Percentiles rank a stretch among this genome's conserved stretches.
phyloP scores from a whole-genome alignment of 2,888 invertebrate genomes.

The Phytoseiulus persimilis region DNA sequence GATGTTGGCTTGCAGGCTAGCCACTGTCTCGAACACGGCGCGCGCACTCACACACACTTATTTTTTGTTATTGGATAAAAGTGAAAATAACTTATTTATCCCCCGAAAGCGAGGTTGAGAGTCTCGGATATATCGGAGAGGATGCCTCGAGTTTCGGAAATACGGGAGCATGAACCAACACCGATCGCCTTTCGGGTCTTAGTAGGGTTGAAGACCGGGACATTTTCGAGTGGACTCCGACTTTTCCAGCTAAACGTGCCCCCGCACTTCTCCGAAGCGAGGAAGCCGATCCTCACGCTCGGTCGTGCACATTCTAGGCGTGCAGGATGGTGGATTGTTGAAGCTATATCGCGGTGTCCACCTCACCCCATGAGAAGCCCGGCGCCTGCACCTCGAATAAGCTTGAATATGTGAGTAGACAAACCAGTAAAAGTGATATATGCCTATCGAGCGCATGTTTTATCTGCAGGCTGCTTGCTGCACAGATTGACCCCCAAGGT shows the following conservation, averaged over 20 bases:
- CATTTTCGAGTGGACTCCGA: no score
- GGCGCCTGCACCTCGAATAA: not conserved
- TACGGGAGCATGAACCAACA: no score
- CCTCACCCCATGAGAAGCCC: not conserved
- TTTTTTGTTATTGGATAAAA: slow-evolving; percentile 34
- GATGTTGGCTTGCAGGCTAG: not conserved
- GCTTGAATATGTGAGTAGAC: not conserved
- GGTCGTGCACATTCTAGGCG: not conserved
- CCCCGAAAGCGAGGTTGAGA: not conserved
- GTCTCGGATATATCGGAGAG: not conserved
- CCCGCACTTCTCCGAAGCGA: no score
- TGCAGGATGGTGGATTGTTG: not conserved
- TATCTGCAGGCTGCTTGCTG: not conserved
- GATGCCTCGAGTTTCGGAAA: not conserved
- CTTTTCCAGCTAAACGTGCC: no score
- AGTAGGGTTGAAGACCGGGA: no score
- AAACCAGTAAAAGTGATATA: slow-evolving; percentile 5
- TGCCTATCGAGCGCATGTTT: not conserved
- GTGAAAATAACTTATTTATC: slow-evolving; percentile 38
- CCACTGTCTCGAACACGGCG: not conserved
- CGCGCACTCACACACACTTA: not conserved
- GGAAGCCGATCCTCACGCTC: no score
- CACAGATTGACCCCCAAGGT: not conserved
- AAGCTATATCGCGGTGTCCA: not conserved
- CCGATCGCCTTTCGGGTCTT: no score